phyloP scores from a whole-genome alignment of 2,113 vertebrate genomes.

The Colius striatus region DNA sequence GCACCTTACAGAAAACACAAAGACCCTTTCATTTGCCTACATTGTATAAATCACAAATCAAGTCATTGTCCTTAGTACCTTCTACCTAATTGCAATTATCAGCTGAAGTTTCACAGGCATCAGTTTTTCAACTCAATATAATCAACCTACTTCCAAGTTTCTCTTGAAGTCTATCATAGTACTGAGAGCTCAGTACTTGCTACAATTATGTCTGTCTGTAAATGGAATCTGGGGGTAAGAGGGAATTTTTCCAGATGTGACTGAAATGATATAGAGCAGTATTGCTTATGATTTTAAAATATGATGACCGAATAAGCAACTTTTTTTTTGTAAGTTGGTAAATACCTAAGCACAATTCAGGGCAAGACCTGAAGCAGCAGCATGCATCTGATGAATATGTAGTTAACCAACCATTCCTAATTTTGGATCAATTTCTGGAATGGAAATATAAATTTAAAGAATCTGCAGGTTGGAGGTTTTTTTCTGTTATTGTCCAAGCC shows the following conservation, averaged over 20 bases:
- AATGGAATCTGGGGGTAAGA: too few species aligned
- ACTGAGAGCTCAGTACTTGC: too few species aligned
- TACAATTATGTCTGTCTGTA: too few species aligned
- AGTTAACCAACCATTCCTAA: background rate
- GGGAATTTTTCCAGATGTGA: too few species aligned
- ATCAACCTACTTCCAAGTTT: too few species aligned
- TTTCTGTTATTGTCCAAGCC: background rate
- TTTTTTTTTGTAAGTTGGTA: background rate
- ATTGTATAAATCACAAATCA: background rate
- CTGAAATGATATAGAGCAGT: background rate
- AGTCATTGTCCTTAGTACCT: too few species aligned
- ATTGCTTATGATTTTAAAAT: background rate
- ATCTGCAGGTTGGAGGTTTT: background rate
- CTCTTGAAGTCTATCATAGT: too few species aligned
- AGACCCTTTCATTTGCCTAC: background rate
- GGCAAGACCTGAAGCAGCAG: background rate
- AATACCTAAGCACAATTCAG: background rate
- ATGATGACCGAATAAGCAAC: fast-evolving
- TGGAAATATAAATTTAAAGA: background rate
- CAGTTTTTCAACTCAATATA: too few species aligned
- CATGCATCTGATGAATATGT: fast-evolving
- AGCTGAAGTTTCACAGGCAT: too few species aligned
- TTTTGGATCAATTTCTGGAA: background rate
- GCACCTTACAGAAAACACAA: background rate
- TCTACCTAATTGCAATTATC: too few species aligned